phyloP scores from a whole-genome alignment of 2,113 vertebrate species.

The Polypterus bichir region DNA sequence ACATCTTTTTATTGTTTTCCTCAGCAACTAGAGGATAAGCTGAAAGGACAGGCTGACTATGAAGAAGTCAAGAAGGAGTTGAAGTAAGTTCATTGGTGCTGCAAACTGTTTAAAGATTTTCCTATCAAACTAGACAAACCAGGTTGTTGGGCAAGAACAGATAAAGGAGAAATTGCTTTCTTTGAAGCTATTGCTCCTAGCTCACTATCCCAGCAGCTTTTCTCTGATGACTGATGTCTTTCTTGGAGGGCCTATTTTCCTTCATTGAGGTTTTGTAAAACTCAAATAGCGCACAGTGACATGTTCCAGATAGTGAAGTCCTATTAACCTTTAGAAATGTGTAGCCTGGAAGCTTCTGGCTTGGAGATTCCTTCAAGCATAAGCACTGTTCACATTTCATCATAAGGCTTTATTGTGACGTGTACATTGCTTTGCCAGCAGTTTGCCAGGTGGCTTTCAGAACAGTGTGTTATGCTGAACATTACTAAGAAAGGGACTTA shows the following conservation, averaged over 20 bases:
- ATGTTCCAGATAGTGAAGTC: conserved; percentile 9
- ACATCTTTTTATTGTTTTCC: conserved; percentile 17
- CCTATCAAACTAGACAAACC: no score
- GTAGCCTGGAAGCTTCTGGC: conserved; percentile 1
- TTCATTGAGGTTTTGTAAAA: not conserved
- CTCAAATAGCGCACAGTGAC: not conserved
- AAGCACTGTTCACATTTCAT: no score
- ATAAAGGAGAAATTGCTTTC: no score
- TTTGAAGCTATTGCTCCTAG: no score
- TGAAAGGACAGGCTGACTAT: conserved; percentile 90
- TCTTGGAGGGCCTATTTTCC: not conserved
- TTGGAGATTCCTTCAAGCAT: no score
- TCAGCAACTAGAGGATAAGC: conserved; percentile 93
- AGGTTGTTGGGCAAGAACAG: no score
- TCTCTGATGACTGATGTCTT: not conserved
- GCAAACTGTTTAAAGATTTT: no score
- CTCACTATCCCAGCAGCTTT: not conserved
- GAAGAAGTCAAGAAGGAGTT: conserved; percentile 96
- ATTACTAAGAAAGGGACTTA: no score
- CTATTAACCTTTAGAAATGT: conserved; percentile 23
- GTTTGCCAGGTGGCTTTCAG: no score
- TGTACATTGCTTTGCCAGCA: no score
- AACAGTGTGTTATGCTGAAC: no score
- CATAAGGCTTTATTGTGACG: no score
- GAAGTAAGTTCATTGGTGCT: conserved; percentile 56